Base-by-base conservation (phyloP, 2,113 vertebrate species). In the Phaethornis superciliosus region DNA sequence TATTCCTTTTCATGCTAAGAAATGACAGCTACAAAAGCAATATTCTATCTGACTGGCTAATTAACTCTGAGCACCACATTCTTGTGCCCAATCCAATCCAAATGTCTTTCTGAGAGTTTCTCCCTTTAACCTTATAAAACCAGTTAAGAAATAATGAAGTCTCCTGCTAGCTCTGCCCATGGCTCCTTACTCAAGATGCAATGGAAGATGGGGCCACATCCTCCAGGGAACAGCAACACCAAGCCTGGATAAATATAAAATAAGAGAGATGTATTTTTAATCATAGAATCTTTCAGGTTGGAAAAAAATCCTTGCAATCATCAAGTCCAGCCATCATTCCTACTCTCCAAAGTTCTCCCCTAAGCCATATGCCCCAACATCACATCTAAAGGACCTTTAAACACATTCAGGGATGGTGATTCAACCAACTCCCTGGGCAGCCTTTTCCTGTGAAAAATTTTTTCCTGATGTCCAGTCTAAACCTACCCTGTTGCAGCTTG, bases 21-120 rank as follows among this genome's bases (percentile, higher is more conserved):
- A 90, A 92, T 28, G 74, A 90, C 62, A 85, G 68, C 79, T 81
- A 81, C 69, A 81, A 81, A 91, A 84, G 69, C 80, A 32, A 6
- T 24, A 16, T 28, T 67, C 55, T 90, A 63, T n/a, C 80, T 62
- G 46, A 63, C 52, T 74, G 64, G 81, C 78, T 95, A 93, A 88
- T 84, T 91, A 94, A 81, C 76, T 91, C 79, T 27, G 75, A 51
- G 71, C 65, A 24, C 85, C 56, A 44, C 51, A 51, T 90, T 77
- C 27, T 90, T 91, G 46, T 78, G 62, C 74, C 47, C 70, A 60
- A 40, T 74, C 49, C 62, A 33, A 12, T 27, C 54, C 71, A 63
- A 74, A 55, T 35, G 21, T 8, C 14, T 40, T 4, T 16, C 89
- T 3, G 46, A 89, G 52, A 47, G 35, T 71, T 46, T 83, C 56